A percentile compares a stretch with the other conserved stretches of the same genome.
Evolutionary conservation across 2,888 invertebrate species (phyloP).

Genomic region (Tineola bisselliella): DNA sequence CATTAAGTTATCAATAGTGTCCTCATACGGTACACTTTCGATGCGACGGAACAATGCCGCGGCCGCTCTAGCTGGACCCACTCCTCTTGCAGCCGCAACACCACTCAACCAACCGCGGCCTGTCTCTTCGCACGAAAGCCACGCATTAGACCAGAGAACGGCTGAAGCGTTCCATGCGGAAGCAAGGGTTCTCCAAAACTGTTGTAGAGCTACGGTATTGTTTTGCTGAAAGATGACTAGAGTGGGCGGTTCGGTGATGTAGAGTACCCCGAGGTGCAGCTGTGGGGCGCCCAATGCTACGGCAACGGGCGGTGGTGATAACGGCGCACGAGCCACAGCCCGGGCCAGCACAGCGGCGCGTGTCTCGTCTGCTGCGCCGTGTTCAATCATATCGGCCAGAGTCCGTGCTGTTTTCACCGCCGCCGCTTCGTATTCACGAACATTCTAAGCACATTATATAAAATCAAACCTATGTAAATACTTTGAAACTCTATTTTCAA

Average conservation of each 20-base stretch:
- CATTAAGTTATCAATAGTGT: conserved; percentile 73
- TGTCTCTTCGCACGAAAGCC: conserved; percentile 53
- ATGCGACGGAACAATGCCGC: conserved; percentile 70
- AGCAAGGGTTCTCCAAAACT: conserved; percentile 65
- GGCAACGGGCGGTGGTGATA: conserved; percentile 50
- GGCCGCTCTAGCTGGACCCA: conserved; percentile 58
- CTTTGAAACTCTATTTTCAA: too few relatives aligned
- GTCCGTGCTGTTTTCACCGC: conserved; percentile 55
- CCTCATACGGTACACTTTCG: conserved; percentile 78
- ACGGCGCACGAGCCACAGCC: conserved; percentile 47
- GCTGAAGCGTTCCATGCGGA: conserved; percentile 57
- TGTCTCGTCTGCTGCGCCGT: conserved; percentile 46
- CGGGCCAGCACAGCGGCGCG: conserved; percentile 52
- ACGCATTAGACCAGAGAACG: conserved; percentile 56
- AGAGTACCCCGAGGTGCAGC: conserved; percentile 58
- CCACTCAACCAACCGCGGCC: conserved; percentile 57
- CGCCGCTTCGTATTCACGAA: conserved; percentile 51
- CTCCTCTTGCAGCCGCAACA: conserved; percentile 50
- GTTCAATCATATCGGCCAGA: conserved; percentile 53
- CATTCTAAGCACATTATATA: conserved; percentile 33
- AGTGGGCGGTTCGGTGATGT: conserved; percentile 43
- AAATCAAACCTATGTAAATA: background rate
- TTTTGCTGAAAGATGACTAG: conserved; percentile 59
- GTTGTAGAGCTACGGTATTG: conserved; percentile 56
- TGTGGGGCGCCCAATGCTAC: conserved; percentile 61